phyloP scores from a whole-genome alignment of 2,888 invertebrate genomes.

The Metalampra italica region DNA sequence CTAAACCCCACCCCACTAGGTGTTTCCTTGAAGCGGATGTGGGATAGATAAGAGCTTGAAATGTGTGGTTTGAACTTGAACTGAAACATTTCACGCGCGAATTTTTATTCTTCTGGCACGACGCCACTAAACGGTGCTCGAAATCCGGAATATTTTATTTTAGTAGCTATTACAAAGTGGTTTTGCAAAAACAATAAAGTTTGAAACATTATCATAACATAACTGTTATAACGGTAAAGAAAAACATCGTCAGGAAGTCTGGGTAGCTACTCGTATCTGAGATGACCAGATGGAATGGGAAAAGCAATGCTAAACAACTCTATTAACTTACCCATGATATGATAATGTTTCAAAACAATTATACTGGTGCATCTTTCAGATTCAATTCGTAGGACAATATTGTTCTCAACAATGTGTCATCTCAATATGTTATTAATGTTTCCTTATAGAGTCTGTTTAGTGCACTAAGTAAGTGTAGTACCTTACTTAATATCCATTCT shows the following conservation, averaged over 20 bases:
- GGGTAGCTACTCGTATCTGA: no score
- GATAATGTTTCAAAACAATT: no score
- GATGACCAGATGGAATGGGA: no score
- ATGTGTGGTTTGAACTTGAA: constrained; percentile 14
- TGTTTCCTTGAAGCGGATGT: constrained; percentile 3
- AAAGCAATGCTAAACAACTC: no score
- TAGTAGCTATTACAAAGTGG: constrained; percentile 19
- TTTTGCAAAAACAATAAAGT: neutral
- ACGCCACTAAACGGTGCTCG: constrained; percentile 18
- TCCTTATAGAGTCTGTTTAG: neutral
- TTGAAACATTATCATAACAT: constrained; percentile 6
- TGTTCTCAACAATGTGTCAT: no score
- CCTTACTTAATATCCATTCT: constrained; percentile 42
- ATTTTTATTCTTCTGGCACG: constrained; percentile 17
- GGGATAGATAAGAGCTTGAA: constrained; percentile 4
- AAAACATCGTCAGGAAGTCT: neutral
- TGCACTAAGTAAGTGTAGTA: neutral
- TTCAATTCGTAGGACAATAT: no score
- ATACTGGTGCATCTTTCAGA: no score
- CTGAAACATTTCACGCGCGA: constrained; percentile 2
- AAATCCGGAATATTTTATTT: constrained; percentile 22
- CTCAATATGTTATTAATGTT: no score
- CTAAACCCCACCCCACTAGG: constrained; percentile 1
- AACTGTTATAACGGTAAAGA: no score
- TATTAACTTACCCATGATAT: no score